phyloP scores from a whole-genome alignment of 2,888 invertebrate genomes.

The Nudaria mundana region DNA sequence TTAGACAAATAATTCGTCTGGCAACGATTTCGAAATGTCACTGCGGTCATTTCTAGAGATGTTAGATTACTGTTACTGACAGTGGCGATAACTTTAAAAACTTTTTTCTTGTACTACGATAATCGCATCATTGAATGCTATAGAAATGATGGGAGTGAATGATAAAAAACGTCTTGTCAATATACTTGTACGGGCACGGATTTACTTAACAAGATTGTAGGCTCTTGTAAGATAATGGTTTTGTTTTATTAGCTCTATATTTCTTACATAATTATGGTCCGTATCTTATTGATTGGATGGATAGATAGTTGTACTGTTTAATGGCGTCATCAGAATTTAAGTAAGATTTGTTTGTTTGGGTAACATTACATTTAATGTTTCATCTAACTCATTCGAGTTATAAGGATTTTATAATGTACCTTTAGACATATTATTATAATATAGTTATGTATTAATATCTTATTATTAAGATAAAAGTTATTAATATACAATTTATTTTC shows the following conservation, averaged over 20 bases:
- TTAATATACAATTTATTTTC: too few relatives aligned
- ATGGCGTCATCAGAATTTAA: constrained; percentile 22
- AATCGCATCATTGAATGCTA: constrained; percentile 51
- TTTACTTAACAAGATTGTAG: constrained; percentile 70
- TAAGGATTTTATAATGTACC: not conserved
- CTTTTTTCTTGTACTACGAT: constrained; percentile 63
- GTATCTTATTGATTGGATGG: constrained; percentile 43
- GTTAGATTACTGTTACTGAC: constrained; percentile 63
- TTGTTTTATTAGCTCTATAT: constrained; percentile 58
- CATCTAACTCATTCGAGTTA: constrained; percentile 7
- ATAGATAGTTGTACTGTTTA: constrained; percentile 17
- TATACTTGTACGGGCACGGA: constrained; percentile 56
- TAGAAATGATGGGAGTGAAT: constrained; percentile 51
- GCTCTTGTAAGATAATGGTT: constrained; percentile 61
- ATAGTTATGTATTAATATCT: too few relatives aligned
- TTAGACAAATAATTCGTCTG: constrained; percentile 68
- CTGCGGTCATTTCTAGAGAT: constrained; percentile 58
- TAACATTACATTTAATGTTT: constrained; percentile 7
- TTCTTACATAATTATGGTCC: constrained; percentile 47
- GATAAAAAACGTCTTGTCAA: constrained; percentile 71
- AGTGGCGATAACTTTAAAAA: constrained; percentile 61
- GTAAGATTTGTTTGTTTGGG: constrained; percentile 15
- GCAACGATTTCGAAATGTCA: constrained; percentile 70
- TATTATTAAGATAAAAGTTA: too few relatives aligned
- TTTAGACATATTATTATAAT: not conserved